phyloP scores from a whole-genome alignment of 2,113 vertebrate genomes.

The Parotia lawesii region DNA sequence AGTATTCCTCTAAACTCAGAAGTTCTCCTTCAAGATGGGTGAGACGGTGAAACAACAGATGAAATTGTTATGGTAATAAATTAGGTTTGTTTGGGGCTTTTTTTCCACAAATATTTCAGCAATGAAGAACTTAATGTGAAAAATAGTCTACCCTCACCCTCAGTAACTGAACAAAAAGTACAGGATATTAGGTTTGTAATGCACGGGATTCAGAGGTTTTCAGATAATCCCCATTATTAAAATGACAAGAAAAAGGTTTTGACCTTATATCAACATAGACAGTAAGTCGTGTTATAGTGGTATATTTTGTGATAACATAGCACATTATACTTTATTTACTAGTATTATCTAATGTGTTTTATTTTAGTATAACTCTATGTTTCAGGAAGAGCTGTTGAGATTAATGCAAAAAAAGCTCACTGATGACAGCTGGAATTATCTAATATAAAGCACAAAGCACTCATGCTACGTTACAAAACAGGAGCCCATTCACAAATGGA shows the following conservation, averaged over 20 bases:
- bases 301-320: neutral
- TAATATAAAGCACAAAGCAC: neutral
- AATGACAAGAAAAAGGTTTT: neutral
- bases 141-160: neutral
- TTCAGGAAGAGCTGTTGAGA: neutral
- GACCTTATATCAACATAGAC: neutral
- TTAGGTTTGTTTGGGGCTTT: neutral
- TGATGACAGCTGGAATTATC: neutral
- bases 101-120: neutral
- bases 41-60: neutral
- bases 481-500: neutral
- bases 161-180: neutral
- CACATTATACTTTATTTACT: neutral
- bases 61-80: neutral
- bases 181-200: neutral
- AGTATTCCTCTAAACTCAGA: neutral
- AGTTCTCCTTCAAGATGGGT: neutral
- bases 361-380: neutral
- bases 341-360: neutral
- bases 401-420: neutral
- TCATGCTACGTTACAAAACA: rapidly evolving
- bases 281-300: neutral
- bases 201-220: neutral
- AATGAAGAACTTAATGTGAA: neutral
- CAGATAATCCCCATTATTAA: neutral